phyloP scores from a whole-genome alignment of 92 coral and sea anemone genomes.

The Phymanthus crucifer region DNA sequence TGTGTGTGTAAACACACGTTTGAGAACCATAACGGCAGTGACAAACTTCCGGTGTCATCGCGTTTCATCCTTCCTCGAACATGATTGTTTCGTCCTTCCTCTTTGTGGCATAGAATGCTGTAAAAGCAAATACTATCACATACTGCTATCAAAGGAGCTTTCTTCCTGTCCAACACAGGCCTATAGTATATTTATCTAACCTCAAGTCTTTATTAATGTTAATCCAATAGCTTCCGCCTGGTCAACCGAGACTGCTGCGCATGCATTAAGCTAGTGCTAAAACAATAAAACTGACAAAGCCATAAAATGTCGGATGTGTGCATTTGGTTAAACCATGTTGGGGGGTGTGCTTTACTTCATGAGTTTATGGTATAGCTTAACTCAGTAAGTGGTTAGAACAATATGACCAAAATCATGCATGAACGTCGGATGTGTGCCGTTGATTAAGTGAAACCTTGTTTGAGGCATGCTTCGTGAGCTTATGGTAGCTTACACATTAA shows the following conservation, averaged over 20 bases:
- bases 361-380: no score
- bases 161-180: background rate
- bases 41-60: background rate
- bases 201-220: no score
- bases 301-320: background rate
- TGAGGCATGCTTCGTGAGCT: no score
- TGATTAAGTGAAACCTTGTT: no score
- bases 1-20: background rate
- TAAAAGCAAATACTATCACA: background rate
- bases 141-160: background rate
- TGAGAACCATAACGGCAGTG: background rate
- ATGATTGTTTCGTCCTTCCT: background rate
- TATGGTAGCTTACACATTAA: no score
- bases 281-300: background rate
- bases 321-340: background rate
- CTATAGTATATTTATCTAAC: no score
- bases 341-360: background rate
- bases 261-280: background rate
- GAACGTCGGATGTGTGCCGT: no score
- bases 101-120: background rate
- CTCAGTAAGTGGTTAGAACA: no score
- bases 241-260: background rate
- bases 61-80: background rate
- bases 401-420: no score
- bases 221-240: background rate